phyloP scores from a whole-genome alignment of 2,113 vertebrate species.

The western clawed frog (Xenopus tropicalis) region DNA sequence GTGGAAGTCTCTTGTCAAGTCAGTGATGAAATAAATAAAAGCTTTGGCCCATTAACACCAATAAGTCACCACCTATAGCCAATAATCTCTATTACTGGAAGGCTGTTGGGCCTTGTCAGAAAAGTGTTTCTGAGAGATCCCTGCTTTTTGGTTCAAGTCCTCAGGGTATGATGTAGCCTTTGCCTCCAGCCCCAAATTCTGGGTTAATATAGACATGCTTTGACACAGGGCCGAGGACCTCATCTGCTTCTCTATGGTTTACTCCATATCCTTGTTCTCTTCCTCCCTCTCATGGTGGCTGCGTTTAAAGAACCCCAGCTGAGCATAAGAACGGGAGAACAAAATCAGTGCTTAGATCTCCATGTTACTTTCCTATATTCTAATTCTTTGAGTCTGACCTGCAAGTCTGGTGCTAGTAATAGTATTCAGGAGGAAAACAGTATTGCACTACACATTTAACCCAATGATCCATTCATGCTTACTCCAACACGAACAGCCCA shows the following conservation, averaged over 20 bases:
- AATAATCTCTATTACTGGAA: neutral
- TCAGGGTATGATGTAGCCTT: conserved; percentile 11
- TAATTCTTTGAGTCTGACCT: no score
- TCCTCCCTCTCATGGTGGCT: conserved; percentile 64
- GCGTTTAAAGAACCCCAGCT: conserved; percentile 92
- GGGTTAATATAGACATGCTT: conserved; percentile 11
- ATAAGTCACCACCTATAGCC: neutral
- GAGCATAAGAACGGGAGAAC: conserved; percentile 31
- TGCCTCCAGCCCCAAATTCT: conserved; percentile 6
- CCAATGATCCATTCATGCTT: no score
- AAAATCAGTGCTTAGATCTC: neutral
- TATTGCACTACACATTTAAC: no score
- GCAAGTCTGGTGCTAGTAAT: no score
- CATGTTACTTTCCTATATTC: no score
- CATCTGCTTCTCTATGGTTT: conserved; percentile 35
- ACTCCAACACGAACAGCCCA: no score
- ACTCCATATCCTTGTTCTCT: conserved; percentile 67
- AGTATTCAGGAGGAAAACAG: no score
- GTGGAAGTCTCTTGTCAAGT: conserved; percentile 8
- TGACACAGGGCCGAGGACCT: neutral
- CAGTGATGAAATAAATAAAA: conserved; percentile 25
- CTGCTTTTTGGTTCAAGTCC: conserved; percentile 6
- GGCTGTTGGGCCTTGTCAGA: conserved; percentile 22
- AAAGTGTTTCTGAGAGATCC: conserved; percentile 15
- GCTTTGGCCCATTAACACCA: neutral